These are phyloP conservation scores for Orestias chungarensis DNA, from an alignment of 2,797 vertebrate species.

Conservation along the genomic window DNA sequence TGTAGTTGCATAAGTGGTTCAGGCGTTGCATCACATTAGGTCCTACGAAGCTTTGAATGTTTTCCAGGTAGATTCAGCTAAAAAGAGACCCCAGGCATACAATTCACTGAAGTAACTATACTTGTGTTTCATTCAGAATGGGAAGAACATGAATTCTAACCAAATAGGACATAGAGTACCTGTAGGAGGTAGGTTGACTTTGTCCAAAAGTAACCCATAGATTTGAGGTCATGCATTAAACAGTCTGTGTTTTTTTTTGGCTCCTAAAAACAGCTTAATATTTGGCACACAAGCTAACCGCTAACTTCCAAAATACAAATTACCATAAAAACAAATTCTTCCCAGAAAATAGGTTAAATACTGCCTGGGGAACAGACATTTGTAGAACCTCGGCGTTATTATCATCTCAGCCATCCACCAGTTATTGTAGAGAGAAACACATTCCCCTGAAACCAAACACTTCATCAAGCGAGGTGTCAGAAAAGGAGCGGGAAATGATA, in stretches of 20 bases:
- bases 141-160: no score
- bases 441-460: slow-evolving; percentile 36
- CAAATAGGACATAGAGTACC: no score
- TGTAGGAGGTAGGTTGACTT: no score
- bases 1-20: no score
- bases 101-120: no score
- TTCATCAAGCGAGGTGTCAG: slow-evolving; percentile 57
- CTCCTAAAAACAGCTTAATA: neutral
- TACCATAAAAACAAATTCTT: slow-evolving; percentile 21
- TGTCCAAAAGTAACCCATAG: neutral
- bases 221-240: slow-evolving; percentile 5
- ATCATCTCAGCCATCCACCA: slow-evolving; percentile 34
- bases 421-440: slow-evolving; percentile 35
- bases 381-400: slow-evolving; percentile 44
- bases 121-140: no score
- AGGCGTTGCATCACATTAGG: no score
- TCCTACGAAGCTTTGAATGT: no score
- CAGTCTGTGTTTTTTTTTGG: neutral
- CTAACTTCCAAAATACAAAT: slow-evolving; percentile 14
- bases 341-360: slow-evolving; percentile 28
- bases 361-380: slow-evolving; percentile 41
- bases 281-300: slow-evolving; percentile 1
- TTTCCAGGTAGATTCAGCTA: no score
- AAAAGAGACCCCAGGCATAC: no score
- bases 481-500: slow-evolving; percentile 55